Base-by-base conservation (phyloP, 2,888 invertebrate genomes). In the Ectobius pallidus region DNA sequence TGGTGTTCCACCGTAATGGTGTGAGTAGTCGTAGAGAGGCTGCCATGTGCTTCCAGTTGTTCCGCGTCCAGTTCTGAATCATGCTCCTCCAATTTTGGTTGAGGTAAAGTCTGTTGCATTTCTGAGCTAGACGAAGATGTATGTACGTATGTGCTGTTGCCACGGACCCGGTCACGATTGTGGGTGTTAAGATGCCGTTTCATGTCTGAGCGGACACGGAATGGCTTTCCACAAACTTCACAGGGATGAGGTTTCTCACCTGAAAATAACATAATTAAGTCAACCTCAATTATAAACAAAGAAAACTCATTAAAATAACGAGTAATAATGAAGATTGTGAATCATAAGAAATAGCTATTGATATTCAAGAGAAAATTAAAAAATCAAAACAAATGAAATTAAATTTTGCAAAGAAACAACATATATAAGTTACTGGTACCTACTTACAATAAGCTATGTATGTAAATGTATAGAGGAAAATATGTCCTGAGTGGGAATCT, bases 141-240 rank as follows among this genome's bases (percentile, higher is more conserved):
- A 6, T 34, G 61, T 3, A 27, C 25, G 18, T 3, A 39, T 27
- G 58, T 58, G 27, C 42, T 58, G 25, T 7, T 42, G 2, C 44
- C 67, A 63, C 42, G 62, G 11, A 34, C 46, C 3, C 73, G 71
- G 42, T 79, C 80, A 63, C 81, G 78, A 39, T 78, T 85, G 82
- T 95, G 95, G 0, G 91, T 91, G 68, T 89, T 88, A 81, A 89
- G 85, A 80, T 95, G 95, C 0, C 95, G 87, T 70, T 93, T 91
- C 85, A 95, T 89, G 81, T 95, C 95, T 18, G 93, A 93, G 2
- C 91, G 87, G 0, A 93, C 92, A 4, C 95, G 88, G 84, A 96
- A 96, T 30, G 90, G 89, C 80, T 94, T 95, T 0, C 89, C 90
- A 81, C 95, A 95, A 0, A 91, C 85, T 0, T 86, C 83, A 78